Evolutionary conservation across 2,113 vertebrate genomes (phyloP), one percentile per base, ranked within the genome.

Genomic region (Sinocyclocheilus grahami): DNA sequence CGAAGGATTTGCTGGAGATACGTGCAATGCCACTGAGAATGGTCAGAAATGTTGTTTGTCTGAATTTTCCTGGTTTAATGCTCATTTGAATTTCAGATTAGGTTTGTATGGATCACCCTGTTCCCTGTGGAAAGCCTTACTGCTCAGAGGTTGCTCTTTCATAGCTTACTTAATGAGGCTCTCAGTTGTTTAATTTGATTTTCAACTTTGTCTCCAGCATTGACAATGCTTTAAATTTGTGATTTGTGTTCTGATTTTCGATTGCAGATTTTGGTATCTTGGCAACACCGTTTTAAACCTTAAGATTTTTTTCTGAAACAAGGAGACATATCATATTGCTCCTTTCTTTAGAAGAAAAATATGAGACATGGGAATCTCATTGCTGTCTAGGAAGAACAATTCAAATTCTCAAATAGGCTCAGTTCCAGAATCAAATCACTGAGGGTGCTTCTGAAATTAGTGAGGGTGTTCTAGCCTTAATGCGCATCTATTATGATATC

Each of bases 21-120:
- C 94, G 42, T 99, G 98, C 94, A 97, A 96, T 18, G 93, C 96
- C 84, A 98, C 95, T 0, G 97, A 98, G 90, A 95, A 91, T 87
- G 98, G 98, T 98, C 67, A 60, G 82, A 71, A 55, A 71, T 48
- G 11, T 53, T 77, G 46, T 51, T 53, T 55, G 18, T 55, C 48
- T 33, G 74, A 14, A 24, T 76, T 51, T 51, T 51, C 42, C 42
- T 9, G n/a, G 42, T 27, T 76, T 48, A 74, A 48, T 51, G 42
- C 42, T 76, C 74, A 51, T 76, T 51, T 51, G n/a, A 76, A 76
- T 76, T 76, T 51, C n/a, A 76, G 74, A 76, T 76, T 76, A 76
- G 42, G 74, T 48, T 76, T 76, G 51, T 3, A 16, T 48, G 39
- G 42, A n/a, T 76, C 74, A 51, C 12, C 74, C 42, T 76, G 13